Conservation (phyloP, 1,140 invertebrate species). For the Drosophila guanche region DNA sequence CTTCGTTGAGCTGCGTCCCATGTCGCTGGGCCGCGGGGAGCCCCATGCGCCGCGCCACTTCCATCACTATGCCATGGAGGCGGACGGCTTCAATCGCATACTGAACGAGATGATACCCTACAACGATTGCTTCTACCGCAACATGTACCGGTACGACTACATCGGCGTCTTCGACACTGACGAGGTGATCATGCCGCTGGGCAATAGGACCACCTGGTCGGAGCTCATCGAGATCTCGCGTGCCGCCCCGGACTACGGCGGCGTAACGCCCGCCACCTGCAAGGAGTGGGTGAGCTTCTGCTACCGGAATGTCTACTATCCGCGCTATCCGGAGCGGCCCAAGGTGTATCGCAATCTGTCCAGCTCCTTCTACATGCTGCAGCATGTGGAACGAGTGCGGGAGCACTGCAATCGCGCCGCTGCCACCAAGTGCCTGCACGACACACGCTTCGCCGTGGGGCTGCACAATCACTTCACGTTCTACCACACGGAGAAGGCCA, state of each 20-base stretch:
- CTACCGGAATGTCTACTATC: conserved; percentile 69
- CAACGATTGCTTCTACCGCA: conserved; percentile 92
- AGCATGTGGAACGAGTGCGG: conserved; percentile 66
- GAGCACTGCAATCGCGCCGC: conserved; percentile 46
- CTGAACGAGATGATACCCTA: conserved; percentile 93
- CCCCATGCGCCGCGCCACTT: conserved; percentile 86
- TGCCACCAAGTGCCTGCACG: conserved; percentile 70
- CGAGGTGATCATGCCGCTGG: conserved; percentile 89
- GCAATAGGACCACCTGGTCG: conserved; percentile 84
- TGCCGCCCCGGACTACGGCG: conserved; percentile 45
- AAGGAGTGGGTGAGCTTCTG: conserved; percentile 62
- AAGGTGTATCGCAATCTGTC: conserved; percentile 56
- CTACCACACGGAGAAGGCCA: conserved; percentile 20
- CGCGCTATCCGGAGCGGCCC: conserved; percentile 52
- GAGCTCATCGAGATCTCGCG: conserved; percentile 50
- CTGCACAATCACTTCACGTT: conserved; percentile 72
- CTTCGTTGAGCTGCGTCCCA: conserved; percentile 87
- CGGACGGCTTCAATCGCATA: conserved; percentile 52
- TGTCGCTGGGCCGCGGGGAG: conserved; percentile 87
- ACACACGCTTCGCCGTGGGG: conserved; percentile 43
- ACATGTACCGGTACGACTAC: conserved; percentile 90
- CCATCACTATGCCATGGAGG: conserved; percentile 84
- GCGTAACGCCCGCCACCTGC: conserved; percentile 16
- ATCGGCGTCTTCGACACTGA: conserved; percentile 90
- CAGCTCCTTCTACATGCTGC: conserved; percentile 73